A percentile compares a stretch with the other conserved stretches of the same genome.
phyloP scores from a whole-genome alignment of 92 coral and sea anemone species.

The Phenganax stokvisi region DNA sequence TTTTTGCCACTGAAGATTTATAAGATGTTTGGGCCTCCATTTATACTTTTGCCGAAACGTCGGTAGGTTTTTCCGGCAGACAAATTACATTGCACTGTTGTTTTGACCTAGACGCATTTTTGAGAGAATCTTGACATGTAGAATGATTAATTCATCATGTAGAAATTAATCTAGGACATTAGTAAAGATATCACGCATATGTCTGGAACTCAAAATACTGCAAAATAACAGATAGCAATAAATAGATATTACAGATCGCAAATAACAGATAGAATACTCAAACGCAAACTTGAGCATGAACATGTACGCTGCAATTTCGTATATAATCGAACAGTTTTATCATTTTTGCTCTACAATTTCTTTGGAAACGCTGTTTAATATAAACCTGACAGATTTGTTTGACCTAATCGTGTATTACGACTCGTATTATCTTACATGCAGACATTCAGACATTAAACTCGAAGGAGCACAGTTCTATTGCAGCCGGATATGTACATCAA shows the following conservation, averaged over 20 bases:
- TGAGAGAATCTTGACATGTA: not conserved
- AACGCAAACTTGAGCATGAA: too few relatives aligned
- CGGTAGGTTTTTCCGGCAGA: too few relatives aligned
- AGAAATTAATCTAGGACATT: constrained; percentile 3
- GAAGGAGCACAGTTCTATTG: not conserved
- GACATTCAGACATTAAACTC: not conserved
- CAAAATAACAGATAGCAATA: not conserved
- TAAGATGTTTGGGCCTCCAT: too few relatives aligned
- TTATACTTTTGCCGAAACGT: too few relatives aligned
- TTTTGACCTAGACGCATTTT: not conserved
- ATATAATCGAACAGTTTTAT: too few relatives aligned
- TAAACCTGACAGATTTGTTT: constrained; percentile 1
- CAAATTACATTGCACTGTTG: not conserved
- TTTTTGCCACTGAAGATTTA: too few relatives aligned
- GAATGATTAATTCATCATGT: constrained; percentile 6
- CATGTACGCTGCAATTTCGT: too few relatives aligned
- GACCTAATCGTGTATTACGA: not conserved
- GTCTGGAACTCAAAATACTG: not conserved
- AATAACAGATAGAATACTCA: too few relatives aligned
- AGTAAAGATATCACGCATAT: constrained; percentile 3
- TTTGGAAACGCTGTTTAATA: not conserved
- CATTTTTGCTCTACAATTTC: too few relatives aligned
- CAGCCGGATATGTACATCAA: too few relatives aligned
- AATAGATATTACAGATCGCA: too few relatives aligned
- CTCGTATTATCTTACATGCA: not conserved